Evolutionary conservation across 2,797 vertebrate species (phyloP), one percentile per base, ranked within the genome.

Genomic region (Hoplostethus atlanticus): DNA sequence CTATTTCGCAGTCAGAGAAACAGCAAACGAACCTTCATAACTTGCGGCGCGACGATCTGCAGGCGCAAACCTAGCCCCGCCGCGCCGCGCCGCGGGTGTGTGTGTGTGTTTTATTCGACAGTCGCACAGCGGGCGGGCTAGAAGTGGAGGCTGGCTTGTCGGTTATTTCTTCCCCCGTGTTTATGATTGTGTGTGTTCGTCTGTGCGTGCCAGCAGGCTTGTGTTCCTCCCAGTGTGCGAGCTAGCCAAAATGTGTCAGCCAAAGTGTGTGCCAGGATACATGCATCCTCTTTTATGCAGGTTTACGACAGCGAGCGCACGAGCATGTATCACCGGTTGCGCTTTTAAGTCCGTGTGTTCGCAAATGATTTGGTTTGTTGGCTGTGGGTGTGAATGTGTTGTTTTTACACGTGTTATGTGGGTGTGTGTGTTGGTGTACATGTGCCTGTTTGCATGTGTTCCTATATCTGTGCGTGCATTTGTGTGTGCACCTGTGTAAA

Each of bases 1-100:
- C 34, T 21, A 36, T 75, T 46, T 67, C 17, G 38, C 4, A 2
- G 9, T 64, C 50, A 53, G n/a, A 54, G 21, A 67, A 67, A 59
- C 13, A 75, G 55, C 50, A 80, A 81, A 72, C 58, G 28, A 72
- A 76, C 81, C 62, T 71, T 72, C 30, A 13, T 31, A 42, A 66
- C 17, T 7, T 71, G 66, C 31, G 31, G 6, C 31, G 6, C 31
- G 31, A 1, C 6, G 31, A 34, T 34, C 31, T 6, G 31, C 31
- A 21, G 21, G 21, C 1, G 21, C 21, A 21, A 21, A 21, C 21
- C 21, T 21, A 21, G 21, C 21, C 1, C 21, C 21, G 21, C 21
- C 21, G 21, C 21, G 21, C 21, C 21, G 21, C 1, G 21, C 1
- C 3, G 3, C 3, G 31, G 1, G 31, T 34, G 16, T 21, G 48